Percentiles rank a stretch among this genome's conserved stretches.
Evolutionary conservation across 2,797 vertebrate genomes (phyloP).

Genomic region (Propithecus perrieri): DNA sequence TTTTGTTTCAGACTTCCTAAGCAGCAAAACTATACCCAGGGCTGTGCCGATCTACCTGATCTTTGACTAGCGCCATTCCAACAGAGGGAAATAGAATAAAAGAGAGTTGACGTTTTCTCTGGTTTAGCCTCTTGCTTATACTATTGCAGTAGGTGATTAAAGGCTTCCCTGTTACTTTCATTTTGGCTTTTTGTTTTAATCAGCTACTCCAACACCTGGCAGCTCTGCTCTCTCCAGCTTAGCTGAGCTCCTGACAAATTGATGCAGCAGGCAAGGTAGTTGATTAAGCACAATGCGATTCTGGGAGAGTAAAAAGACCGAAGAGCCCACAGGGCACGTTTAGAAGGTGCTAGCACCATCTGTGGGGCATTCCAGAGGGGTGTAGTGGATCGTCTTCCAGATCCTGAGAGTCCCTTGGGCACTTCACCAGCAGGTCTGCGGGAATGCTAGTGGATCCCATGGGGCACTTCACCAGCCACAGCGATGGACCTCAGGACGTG

Average conservation of each 20-base stretch:
- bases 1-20: background rate
- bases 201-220: background rate
- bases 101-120: background rate
- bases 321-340: background rate
- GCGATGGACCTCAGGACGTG: too few species aligned
- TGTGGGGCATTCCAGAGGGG: background rate
- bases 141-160: background rate
- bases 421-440: background rate
- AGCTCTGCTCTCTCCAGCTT: background rate
- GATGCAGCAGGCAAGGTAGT: background rate
- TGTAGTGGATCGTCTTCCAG: background rate
- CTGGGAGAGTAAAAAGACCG: background rate
- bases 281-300: background rate
- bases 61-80: background rate
- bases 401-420: background rate
- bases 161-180: background rate
- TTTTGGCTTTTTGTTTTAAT: conserved; percentile 13
- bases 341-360: background rate
- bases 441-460: background rate
- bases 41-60: background rate
- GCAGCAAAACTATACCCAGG: background rate
- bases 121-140: background rate
- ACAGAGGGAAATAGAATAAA: background rate
- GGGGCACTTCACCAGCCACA: fast-evolving
- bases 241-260: background rate